These are phyloP conservation scores for Montipora sp. DNA, from an alignment of 64 coral and sea anemone species.

Conservation along the genomic window DNA sequence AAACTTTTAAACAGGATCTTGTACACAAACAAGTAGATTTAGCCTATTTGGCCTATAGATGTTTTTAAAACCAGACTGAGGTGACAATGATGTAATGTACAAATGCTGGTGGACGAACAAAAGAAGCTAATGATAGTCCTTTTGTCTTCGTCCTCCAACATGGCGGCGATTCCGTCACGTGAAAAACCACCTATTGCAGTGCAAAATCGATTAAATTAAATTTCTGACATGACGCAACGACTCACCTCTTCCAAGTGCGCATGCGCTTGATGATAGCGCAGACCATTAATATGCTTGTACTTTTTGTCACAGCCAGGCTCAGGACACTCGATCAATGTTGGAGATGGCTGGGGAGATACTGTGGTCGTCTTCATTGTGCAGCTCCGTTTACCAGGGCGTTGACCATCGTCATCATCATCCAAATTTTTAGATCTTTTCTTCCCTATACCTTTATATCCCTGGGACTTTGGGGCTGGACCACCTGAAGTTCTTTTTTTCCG, in stretches of 20 bases:
- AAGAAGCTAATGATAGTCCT: no score
- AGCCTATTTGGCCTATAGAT: no score
- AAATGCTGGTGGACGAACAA: no score
- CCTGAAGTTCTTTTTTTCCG: slow-evolving; percentile 68
- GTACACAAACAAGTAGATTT: no score
- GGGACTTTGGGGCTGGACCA: slow-evolving; percentile 49
- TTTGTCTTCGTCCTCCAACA: no score
- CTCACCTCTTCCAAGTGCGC: slow-evolving; percentile 93
- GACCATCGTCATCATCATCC: slow-evolving; percentile 90
- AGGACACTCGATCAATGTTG: slow-evolving; percentile 94
- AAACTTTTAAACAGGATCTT: no score
- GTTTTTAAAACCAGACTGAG: no score
- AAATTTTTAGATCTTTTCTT: slow-evolving; percentile 76
- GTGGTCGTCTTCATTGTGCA: slow-evolving; percentile 88
- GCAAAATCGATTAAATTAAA: slow-evolving; percentile 32
- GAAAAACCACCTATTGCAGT: no score
- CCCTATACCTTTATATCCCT: slow-evolving; percentile 56
- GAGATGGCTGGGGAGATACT: slow-evolving; percentile 88
- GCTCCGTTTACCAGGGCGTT: slow-evolving; percentile 86
- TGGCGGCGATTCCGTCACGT: no score
- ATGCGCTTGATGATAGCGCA: slow-evolving; percentile 98
- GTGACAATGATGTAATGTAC: no score
- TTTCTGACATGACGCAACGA: neutral
- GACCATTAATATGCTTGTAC: slow-evolving; percentile 97
- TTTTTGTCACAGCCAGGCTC: slow-evolving; percentile 97